A percentile compares a stretch with the other conserved stretches of the same genome.
Conservation (phyloP, 1,140 invertebrate species). For the Hermetia illucens region DNA sequence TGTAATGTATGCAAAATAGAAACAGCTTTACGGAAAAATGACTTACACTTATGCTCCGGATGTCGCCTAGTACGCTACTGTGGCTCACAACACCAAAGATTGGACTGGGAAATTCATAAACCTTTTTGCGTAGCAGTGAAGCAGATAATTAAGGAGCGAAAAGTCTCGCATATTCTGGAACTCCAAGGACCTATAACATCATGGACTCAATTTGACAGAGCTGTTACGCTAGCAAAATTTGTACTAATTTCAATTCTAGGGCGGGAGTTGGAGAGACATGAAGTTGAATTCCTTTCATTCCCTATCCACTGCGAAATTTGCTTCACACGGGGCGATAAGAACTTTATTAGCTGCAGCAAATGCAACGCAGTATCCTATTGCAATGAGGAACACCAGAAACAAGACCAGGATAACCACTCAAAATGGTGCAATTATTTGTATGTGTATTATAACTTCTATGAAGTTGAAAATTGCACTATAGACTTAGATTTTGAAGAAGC, state of each 20-base stretch:
- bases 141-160: conserved; percentile 4
- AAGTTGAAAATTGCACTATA: neutral
- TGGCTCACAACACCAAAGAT: conserved; percentile 9
- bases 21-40: conserved; percentile 15
- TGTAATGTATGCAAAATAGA: conserved; percentile 8
- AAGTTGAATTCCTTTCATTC: conserved; percentile 13
- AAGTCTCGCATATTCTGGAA: conserved; percentile 10
- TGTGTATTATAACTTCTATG: conserved; percentile 11
- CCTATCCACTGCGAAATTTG: conserved; percentile 14
- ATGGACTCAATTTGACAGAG: neutral
- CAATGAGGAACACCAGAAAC: conserved; percentile 7
- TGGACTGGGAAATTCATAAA: conserved; percentile 10
- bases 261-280: conserved; percentile 8
- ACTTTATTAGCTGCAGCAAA: conserved; percentile 5
- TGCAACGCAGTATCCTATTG: conserved; percentile 16
- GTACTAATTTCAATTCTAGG: conserved; percentile 9
- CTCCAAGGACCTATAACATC: conserved; percentile 2
- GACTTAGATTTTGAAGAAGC: conserved; percentile 2
- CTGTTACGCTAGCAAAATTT: conserved; percentile 10
- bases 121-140: conserved; percentile 10
- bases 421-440: conserved; percentile 11
- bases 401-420: conserved; percentile 7
- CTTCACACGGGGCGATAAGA: conserved; percentile 4
- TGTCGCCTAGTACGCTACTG: conserved; percentile 17
- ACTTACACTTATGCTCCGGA: conserved; percentile 10